phyloP scores from a whole-genome alignment of 2,888 invertebrate species.

The Caenorhabditis sulstoni region DNA sequence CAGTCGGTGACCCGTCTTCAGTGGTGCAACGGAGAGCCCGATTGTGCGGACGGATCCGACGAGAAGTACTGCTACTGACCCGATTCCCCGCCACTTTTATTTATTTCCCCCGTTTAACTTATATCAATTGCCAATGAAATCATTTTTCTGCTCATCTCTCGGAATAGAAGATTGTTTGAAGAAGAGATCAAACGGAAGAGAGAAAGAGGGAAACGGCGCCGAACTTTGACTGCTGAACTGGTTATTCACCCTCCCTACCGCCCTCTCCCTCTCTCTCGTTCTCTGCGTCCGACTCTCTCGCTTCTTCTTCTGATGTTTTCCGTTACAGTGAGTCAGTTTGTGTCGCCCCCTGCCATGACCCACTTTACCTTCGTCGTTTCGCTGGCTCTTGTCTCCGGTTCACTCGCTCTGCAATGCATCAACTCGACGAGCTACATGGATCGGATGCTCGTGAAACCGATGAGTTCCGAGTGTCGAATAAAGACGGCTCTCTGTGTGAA shows the following conservation, averaged over 20 bases:
- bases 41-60: constrained; percentile 78
- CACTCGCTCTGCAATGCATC: constrained; percentile 28
- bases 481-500: constrained; percentile 47
- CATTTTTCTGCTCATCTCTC: not conserved
- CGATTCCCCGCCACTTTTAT: not conserved
- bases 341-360: not conserved
- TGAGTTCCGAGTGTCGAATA: constrained; percentile 23
- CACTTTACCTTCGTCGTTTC: constrained; percentile 1
- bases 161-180: constrained; percentile 27
- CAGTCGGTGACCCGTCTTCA: constrained; percentile 75
- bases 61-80: constrained; percentile 76
- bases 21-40: constrained; percentile 78
- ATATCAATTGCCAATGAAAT: constrained; percentile 20
- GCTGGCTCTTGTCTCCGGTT: constrained; percentile 7
- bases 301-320: not conserved
- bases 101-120: constrained; percentile 16
- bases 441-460: constrained; percentile 32
- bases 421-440: constrained; percentile 58
- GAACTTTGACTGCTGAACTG: not conserved
- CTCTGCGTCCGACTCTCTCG: constrained; percentile 17
- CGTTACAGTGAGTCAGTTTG: not conserved
- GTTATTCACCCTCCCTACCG: no score
- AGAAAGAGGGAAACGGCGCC: constrained; percentile 6
- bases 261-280: no score
- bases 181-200: constrained; percentile 32